Percentiles rank a stretch among this genome's conserved stretches.
Conservation (phyloP, 2,113 vertebrate genomes). For the Neomonachus schauinslandi region DNA sequence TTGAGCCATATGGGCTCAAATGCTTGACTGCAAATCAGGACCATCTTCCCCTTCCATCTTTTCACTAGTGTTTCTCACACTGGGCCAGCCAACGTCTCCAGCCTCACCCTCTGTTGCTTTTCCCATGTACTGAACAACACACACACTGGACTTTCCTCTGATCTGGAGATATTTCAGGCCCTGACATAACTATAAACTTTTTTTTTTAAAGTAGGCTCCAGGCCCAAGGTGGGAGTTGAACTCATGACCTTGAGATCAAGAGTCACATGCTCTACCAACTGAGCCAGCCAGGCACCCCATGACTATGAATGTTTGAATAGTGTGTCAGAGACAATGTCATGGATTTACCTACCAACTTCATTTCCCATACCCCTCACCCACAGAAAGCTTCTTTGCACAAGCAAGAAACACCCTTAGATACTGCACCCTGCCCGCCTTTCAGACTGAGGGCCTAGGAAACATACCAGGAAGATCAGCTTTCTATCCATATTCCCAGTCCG, state of each 20-base stretch:
- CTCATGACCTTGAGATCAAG: not conserved
- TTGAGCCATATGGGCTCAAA: not conserved
- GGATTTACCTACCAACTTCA: not conserved
- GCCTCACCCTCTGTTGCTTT: not conserved
- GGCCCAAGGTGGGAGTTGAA: not conserved
- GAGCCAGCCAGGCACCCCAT: not conserved
- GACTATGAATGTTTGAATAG: not conserved
- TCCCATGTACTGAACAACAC: not conserved
- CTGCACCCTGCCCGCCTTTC: not conserved
- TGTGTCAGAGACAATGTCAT: not conserved
- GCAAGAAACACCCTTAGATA: not conserved
- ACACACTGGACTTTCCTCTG: not conserved
- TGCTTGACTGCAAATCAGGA: not conserved
- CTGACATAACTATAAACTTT: not conserved
- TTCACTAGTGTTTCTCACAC: not conserved
- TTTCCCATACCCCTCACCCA: rapidly evolving
- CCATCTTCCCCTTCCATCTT: not conserved
- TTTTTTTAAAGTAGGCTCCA: not conserved
- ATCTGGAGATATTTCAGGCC: not conserved
- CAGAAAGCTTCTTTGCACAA: not conserved
- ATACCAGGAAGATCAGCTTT: not conserved
- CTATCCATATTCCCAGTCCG: not conserved
- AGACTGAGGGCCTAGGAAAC: not conserved
- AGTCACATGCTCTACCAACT: not conserved
- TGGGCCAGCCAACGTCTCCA: not conserved